These are phyloP conservation scores for Sesia apiformis DNA, from an alignment of 2,888 invertebrate genomes.

Conservation along the genomic window DNA sequence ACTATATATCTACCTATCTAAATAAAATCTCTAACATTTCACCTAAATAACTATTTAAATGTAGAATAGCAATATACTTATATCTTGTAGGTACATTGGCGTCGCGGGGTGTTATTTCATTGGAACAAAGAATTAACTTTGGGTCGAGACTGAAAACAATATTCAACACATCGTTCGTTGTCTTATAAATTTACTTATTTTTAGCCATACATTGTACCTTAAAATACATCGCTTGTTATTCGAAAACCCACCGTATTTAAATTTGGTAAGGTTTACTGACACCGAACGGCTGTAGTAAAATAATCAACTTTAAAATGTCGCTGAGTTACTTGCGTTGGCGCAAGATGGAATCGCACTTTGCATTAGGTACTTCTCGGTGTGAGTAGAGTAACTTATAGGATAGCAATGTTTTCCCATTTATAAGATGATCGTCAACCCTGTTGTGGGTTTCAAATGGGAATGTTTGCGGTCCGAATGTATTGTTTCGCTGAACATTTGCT, in stretches of 20 bases:
- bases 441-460: background rate
- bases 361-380: conserved; percentile 39
- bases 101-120: background rate
- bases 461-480: background rate
- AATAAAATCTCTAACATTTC: no score
- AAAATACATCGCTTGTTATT: conserved; percentile 5
- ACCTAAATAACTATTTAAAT: no score
- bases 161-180: conserved; percentile 52
- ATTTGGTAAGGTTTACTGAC: conserved; percentile 1
- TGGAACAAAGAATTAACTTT: conserved; percentile 61
- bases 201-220: conserved; percentile 9
- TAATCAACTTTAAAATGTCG: conserved; percentile 29
- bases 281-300: conserved; percentile 7
- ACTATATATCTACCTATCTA: no score
- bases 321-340: conserved; percentile 53
- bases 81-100: background rate
- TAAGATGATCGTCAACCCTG: background rate
- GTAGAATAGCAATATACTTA: no score
- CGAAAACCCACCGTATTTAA: background rate
- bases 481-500: background rate
- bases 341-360: conserved; percentile 52
- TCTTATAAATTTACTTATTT: conserved; percentile 49
- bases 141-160: conserved; percentile 52
- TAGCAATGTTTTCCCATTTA: conserved; percentile 4
- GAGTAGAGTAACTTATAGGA: conserved; percentile 25